Conservation (phyloP, 1,140 invertebrate species). For the Mamestra configurata region DNA sequence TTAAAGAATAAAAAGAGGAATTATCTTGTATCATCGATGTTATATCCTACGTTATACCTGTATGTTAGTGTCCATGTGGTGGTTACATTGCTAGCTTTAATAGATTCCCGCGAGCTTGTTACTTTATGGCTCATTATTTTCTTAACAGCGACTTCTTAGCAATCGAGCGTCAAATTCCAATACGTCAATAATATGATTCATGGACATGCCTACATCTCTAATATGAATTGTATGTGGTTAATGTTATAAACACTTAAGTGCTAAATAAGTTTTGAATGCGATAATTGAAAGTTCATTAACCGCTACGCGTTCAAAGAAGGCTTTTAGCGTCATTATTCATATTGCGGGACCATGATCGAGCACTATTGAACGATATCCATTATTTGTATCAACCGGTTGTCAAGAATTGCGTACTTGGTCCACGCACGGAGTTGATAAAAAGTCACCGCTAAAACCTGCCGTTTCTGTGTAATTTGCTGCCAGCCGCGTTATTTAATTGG, state of each 20-base stretch:
- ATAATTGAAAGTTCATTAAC: conserved; percentile 11
- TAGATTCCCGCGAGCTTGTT: too few relatives aligned
- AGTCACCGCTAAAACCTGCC: background rate
- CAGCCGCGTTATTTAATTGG: background rate
- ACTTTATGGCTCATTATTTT: too few relatives aligned
- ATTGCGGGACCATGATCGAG: conserved; percentile 2
- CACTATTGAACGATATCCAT: conserved; percentile 2
- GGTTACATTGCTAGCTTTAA: too few relatives aligned
- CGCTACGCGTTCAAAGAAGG: background rate
- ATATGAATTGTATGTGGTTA: too few relatives aligned
- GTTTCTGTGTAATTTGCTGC: background rate
- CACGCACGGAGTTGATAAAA: background rate
- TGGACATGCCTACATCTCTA: too few relatives aligned
- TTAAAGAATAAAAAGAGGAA: too few relatives aligned
- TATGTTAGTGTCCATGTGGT: too few relatives aligned
- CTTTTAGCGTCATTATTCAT: conserved; percentile 21
- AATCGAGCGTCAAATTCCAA: too few relatives aligned
- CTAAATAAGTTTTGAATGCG: background rate
- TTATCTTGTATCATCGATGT: too few relatives aligned
- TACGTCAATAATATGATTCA: too few relatives aligned
- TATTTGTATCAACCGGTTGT: conserved; percentile 15
- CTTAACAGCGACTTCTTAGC: too few relatives aligned
- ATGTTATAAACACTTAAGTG: background rate
- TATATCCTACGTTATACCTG: too few relatives aligned
- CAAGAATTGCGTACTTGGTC: conserved; percentile 12